phyloP scores from a whole-genome alignment of 2,113 vertebrate genomes.

The Burhinus bistriatus region DNA sequence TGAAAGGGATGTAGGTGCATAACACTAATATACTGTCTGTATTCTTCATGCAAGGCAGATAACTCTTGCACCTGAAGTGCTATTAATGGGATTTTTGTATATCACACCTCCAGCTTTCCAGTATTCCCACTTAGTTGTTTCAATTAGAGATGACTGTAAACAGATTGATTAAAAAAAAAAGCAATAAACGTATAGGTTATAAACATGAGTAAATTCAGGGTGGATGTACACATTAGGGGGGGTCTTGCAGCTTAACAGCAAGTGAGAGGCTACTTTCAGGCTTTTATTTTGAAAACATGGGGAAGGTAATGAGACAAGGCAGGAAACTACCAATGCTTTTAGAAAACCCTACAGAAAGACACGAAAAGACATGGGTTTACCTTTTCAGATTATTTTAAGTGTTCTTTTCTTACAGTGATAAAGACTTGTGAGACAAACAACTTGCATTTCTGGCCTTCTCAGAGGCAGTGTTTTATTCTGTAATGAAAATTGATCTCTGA shows the following conservation, averaged over 20 bases:
- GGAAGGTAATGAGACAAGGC: neutral
- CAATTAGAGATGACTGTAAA: neutral
- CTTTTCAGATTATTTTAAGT: neutral
- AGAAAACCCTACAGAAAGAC: neutral
- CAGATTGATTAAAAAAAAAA: neutral
- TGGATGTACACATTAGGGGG: neutral
- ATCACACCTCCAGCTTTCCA: neutral
- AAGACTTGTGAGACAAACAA: neutral
- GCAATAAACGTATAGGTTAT: neutral
- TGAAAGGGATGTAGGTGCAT: neutral
- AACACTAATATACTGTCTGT: neutral
- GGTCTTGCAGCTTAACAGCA: neutral
- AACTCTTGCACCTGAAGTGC: neutral
- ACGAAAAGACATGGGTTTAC: neutral
- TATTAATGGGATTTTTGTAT: neutral
- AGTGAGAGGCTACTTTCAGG: neutral
- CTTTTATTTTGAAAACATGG: neutral
- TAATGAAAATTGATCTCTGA: neutral
- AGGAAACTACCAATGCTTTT: neutral
- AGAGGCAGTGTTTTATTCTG: neutral
- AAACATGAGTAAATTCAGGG: neutral
- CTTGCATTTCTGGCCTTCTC: neutral
- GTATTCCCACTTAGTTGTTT: neutral
- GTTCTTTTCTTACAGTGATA: neutral
- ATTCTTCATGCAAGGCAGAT: neutral